Conservation (phyloP, 2,888 invertebrate genomes). For the Platyscelio sp. region DNA sequence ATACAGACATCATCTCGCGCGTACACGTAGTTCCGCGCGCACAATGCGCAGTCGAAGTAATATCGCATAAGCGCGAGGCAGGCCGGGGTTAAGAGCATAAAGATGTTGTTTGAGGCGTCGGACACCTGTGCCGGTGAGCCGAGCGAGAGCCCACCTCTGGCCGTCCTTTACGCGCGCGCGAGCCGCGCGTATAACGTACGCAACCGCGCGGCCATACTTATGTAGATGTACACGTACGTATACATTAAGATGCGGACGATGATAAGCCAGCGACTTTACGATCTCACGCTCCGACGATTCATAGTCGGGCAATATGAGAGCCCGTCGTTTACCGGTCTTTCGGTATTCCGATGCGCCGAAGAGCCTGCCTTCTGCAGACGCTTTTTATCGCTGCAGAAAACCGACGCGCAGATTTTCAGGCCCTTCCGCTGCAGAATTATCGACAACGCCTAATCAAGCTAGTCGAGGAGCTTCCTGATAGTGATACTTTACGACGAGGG, state of each 20-base stretch:
- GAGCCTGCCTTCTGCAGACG: background rate
- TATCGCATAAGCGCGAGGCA: conserved; percentile 75
- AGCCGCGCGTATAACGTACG: conserved; percentile 73
- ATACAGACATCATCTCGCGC: conserved; percentile 70
- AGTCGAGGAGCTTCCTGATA: background rate
- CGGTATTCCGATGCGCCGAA: conserved; percentile 67
- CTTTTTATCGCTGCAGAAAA: conserved; percentile 34
- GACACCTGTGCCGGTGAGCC: conserved; percentile 81
- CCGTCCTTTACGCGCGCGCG: conserved; percentile 68
- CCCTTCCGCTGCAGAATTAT: background rate
- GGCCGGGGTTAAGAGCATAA: conserved; percentile 81
- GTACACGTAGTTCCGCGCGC: conserved; percentile 43
- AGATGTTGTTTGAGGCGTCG: conserved; percentile 83
- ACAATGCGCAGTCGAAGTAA: conserved; percentile 72
- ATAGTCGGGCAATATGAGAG: conserved; percentile 82
- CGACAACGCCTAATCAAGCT: conserved; percentile 13
- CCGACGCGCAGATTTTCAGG: conserved; percentile 3
- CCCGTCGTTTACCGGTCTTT: conserved; percentile 81
- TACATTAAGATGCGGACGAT: conserved; percentile 84
- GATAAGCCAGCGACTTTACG: conserved; percentile 84
- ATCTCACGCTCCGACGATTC: conserved; percentile 85
- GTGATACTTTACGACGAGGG: no score
- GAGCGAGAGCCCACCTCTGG: conserved; percentile 45
- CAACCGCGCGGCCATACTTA: conserved; percentile 74
- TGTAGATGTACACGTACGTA: conserved; percentile 78